Evolutionary conservation across 2,888 invertebrate species (phyloP), one percentile per base, ranked within the genome.

Genomic region (Adelognathus sp.): DNA sequence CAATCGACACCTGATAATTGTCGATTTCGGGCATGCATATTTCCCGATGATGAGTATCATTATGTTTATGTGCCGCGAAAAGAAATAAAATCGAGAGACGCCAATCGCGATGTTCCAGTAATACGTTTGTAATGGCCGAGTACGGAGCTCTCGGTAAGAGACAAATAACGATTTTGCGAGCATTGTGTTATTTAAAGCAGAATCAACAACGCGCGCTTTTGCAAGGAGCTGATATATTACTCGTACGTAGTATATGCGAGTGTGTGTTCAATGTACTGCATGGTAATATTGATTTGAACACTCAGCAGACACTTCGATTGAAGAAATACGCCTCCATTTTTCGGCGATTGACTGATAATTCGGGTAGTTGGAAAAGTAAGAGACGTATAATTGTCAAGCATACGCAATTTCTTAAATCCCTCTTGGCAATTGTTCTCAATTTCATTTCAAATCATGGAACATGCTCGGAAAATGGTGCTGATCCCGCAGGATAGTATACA

Each of bases 11-110:
- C 18, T 29, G 16, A 33, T 21, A n/a, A 31, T 9, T 60, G 29
- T 36, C 50, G 74, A 33, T 36, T 74, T 7, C 24, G 74, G 1
- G 24, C 58, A 9, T 39, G 18, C n/a, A 31, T 67, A 4, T 70
- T 58, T 39, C 58, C 46, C 3, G 14, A 18, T 41, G 44, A 70
- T 27, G 31, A 31, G 7, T 31, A 31, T 7, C 4, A 31, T 31
- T 31, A 31, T 31, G 31, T 31, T 7, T 31, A 31, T 31, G 31
- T 31, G 31, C 31, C 31, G 31, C 31, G 31, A 39, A 39, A 11
- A n/a, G 39, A 39, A n/a, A 39, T 39, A 2, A 39, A 39, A 2
- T 0, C 11, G 1, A 6, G 39, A 6, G 39, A 39, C 14, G 9
- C 3, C 3, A 11, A 6, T 11, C 39, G 39, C 14, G 39, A 39